Evolutionary conservation across 2,113 vertebrate genomes (phyloP), one percentile per base, ranked within the genome.

Genomic region (Otocyon megalotis): DNA sequence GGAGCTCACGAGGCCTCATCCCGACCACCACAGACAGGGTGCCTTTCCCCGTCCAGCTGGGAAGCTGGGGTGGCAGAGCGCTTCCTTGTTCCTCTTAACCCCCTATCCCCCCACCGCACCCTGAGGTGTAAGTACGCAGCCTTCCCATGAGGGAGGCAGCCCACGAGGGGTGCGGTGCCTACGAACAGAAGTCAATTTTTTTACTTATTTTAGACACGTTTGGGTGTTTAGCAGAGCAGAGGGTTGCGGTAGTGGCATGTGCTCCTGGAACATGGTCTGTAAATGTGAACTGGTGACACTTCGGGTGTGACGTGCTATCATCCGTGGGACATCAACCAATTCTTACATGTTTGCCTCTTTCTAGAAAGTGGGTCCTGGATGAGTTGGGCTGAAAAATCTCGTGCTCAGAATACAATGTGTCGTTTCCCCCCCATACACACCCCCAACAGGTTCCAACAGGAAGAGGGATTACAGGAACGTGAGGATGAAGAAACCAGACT

Each of bases 401-500:
- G 13, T 22, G 69, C 26, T 7, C 15, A 9, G n/a, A 32, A 1
- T 54, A 24, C 71, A 13, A 14, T 19, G 15, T 35, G 20, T 43
- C 43, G 43, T 12, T 43, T 77, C 35, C 15, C 32, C 3, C 5
- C 10, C 67, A 43, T 5, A 43, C 43, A 43, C 43, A 43, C 15
- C 5, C 32, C 26, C 17, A 16, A 65, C 4, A 79, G 99, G 99
- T 96, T 99, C 99, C 93, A 99, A 99, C 97, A 99, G 99, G 98
- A 99, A 99, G 98, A 99, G 99, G 88, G 99, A 99, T 96, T 98
- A 99, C 96, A 99, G 98, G 85, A 99, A 99, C 92, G 99, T 99
- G 97, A 99, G 98, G 48, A 98, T 99, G 88, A 99, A 99, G 98
- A 98, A 98, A 83, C 99, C 99, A 0, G 99, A 99, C 98, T 99